Base-by-base conservation (phyloP, 2,888 invertebrate species). In the Spicauda simplicius region DNA sequence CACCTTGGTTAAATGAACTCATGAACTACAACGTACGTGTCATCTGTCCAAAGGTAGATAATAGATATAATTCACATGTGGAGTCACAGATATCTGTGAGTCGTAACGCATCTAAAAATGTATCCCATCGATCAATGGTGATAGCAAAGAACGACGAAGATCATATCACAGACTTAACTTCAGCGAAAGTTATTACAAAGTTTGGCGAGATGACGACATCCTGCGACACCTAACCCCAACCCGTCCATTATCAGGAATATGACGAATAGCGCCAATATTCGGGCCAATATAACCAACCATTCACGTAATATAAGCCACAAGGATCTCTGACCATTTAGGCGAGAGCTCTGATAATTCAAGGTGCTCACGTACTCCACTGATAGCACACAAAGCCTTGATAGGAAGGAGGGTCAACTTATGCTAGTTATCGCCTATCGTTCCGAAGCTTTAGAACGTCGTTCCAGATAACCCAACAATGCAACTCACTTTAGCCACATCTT, bases 401-500 rank as follows among this genome's bases (percentile, higher is more conserved):
- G 76, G 61, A 50, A 20, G 67, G 69, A 70, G 79, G 83, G 81
- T 87, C 87, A 82, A 80, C 80, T 86, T 85, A 82, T 77, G 71
- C 69, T 76, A 80, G 84, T 78, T 84, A 84, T 78, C 75, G 70
- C 74, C 75, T 76, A 81, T 79, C 81, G 75, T 72, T 77, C 74
- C 79, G 60, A 60, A 66, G 66, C 66, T 66, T 66, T 61, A 55
- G 50, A 75, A 71, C 75, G 75, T 70, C 85, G 83, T 81, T 82
- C 77, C 77, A 86, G 90, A 89, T 89, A 91, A 89, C 84, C 81
- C 78, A 80, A 88, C 87, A 86, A 90, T 87, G 86, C 84, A 82
- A 76, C 81, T 60, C 66, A 66, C 66, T 67, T 82, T 81, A 80
- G 78, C 81, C 83, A 82, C 83, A 84, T 88, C 61, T 67, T 82